Percentiles rank a stretch among this genome's conserved stretches.
These are phyloP conservation scores for Sorex fumeus DNA, from an alignment of 2,113 vertebrate genomes.

Conservation along the genomic window DNA sequence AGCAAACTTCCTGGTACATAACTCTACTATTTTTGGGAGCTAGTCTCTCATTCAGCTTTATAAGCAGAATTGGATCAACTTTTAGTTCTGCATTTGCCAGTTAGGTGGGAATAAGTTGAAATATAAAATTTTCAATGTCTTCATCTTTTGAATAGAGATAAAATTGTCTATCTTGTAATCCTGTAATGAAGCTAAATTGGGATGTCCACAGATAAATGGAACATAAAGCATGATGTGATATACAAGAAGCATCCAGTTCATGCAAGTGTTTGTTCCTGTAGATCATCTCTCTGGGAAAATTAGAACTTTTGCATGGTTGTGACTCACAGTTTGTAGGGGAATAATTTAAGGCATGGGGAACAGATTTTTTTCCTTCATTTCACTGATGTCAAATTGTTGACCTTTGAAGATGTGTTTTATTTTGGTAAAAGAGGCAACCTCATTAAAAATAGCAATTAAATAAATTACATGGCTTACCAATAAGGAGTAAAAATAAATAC, in stretches of 20 bases:
- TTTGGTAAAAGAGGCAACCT: background rate
- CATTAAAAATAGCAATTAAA: slow-evolving; percentile 28
- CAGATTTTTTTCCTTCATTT: background rate
- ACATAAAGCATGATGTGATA: background rate
- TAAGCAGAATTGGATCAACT: background rate
- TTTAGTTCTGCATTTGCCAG: background rate
- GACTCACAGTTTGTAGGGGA: background rate
- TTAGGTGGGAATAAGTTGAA: background rate
- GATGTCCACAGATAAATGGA: background rate
- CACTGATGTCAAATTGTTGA: background rate
- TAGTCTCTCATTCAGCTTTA: background rate
- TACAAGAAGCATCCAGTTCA: background rate
- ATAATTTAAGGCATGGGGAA: background rate
- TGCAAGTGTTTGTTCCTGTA: background rate
- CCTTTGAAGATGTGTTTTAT: background rate
- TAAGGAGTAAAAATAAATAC: slow-evolving; percentile 5
- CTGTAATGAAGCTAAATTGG: slow-evolving; percentile 1
- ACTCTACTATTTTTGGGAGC: too few species aligned
- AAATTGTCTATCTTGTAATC: background rate
- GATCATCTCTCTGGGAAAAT: background rate
- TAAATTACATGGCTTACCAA: background rate
- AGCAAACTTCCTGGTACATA: too few species aligned
- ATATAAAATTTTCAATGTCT: background rate
- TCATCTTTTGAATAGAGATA: background rate
- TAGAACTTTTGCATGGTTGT: background rate